These are phyloP conservation scores for Caenorhabditis becei DNA, from an alignment of 2,888 invertebrate species.

Conservation along the genomic window DNA sequence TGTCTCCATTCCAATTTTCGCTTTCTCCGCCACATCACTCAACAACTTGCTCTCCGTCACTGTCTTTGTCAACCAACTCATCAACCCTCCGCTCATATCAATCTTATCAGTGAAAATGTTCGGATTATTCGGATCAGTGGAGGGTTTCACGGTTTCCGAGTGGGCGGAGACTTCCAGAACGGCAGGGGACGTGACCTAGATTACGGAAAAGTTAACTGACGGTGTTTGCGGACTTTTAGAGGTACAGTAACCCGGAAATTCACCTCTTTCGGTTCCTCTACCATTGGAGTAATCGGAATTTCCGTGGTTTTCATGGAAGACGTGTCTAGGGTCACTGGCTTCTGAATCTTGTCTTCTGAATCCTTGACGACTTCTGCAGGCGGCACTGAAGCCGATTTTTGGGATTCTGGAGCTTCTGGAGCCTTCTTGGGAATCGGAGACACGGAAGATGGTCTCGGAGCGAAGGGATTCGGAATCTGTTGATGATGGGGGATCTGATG, in stretches of 20 bases:
- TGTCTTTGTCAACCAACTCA: conserved; percentile 68
- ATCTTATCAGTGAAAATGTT: conserved; percentile 42
- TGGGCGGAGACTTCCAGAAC: conserved; percentile 42
- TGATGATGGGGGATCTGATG: conserved; percentile 1
- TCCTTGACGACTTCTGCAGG: background rate
- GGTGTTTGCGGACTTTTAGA: no score
- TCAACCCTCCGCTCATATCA: conserved; percentile 68
- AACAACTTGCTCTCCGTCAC: conserved; percentile 66
- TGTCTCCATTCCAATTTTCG: conserved; percentile 69
- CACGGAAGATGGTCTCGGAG: conserved; percentile 43
- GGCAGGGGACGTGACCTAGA: conserved; percentile 48
- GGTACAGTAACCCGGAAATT: no score
- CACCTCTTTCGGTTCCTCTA: conserved; percentile 42
- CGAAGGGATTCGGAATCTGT: conserved; percentile 37
- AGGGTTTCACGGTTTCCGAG: background rate
- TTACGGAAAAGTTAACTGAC: no score
- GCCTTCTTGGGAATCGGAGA: conserved; percentile 21
- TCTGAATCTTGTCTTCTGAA: no score
- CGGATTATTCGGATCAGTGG: background rate
- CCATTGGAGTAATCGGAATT: conserved; percentile 57
- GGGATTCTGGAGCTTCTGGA: background rate
- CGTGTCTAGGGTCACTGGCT: conserved; percentile 12
- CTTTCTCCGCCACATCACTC: conserved; percentile 66
- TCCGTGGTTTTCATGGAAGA: conserved; percentile 11
- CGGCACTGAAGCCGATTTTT: background rate